Evolutionary conservation across 2,113 vertebrate species (phyloP).

Genomic region (Opisthocomus hoazin): DNA sequence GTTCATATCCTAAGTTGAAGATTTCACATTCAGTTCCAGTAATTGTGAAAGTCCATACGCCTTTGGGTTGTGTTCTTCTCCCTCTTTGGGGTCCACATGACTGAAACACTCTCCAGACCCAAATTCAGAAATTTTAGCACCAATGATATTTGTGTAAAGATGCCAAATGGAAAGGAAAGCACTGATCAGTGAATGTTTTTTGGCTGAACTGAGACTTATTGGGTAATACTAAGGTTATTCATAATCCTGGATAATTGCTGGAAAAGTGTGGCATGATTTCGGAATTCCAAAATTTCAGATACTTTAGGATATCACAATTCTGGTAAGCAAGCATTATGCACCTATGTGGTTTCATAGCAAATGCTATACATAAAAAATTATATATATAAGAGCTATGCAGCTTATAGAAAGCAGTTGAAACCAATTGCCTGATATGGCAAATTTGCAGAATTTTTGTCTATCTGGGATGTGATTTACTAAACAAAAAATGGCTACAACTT

Average conservation of each 20-base stretch:
- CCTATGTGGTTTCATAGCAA: neutral
- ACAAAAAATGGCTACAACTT: neutral
- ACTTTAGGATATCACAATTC: neutral
- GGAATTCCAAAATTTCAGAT: neutral
- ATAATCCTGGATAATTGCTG: neutral
- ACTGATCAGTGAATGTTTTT: neutral
- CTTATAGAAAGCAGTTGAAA: neutral
- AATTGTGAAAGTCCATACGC: neutral
- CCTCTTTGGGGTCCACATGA: neutral
- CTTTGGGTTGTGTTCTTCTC: neutral
- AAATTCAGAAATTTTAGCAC: neutral
- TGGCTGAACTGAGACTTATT: neutral
- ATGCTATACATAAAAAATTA: neutral
- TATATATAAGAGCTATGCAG: neutral
- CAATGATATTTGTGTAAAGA: neutral
- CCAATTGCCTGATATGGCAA: neutral
- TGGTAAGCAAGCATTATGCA: neutral
- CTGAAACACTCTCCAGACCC: neutral
- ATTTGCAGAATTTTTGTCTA: neutral
- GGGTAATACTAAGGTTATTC: neutral
- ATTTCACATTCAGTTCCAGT: neutral
- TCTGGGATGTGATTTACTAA: neutral
- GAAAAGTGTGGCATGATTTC: neutral
- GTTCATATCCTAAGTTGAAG: neutral
- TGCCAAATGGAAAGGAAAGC: neutral